Base-by-base conservation (phyloP, 2,888 invertebrate species). In the Andrena fulva region DNA sequence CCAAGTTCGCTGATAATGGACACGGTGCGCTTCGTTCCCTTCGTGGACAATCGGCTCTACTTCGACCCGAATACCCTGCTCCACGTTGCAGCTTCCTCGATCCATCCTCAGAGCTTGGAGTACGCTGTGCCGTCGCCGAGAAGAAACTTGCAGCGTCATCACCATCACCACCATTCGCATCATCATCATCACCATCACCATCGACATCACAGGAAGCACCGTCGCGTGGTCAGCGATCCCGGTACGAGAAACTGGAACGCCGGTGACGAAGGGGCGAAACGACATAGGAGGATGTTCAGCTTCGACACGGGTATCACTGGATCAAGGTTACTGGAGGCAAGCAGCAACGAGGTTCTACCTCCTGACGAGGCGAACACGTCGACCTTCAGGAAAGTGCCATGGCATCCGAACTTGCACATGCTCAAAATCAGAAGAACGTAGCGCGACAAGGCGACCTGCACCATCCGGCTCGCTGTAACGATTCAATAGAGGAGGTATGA, bases 371-470 rank as follows among this genome's bases (percentile, higher is more conserved):
- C 82, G 76, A 89, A 83, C 64, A 89, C 90, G 77, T 90, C 91
- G 85, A 93, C 94, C n/a, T 94, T 94, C 89, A 91, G 94, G 85
- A 94, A 94, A 93, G 94, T 94, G 92, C 94, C 94, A 91, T 94
- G 94, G 94, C 94, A 94, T 91, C 92, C 94, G 48, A 94, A 94
- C 85, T 91, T 94, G 85, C 94, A 94, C 89, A 93, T 94, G 94
- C 92, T 94, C 89, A 94, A 94, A 84, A 91, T 91, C 80, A 90
- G 93, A 87, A 90, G 91, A 87, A 85, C 88, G 54, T 88, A 85
- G 71, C 56, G 56, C 69, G 59, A 2, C 33, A n/a, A 62, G 33
- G 62, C 29, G 27, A 60, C 27, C 29, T 54, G 42, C 48, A 48
- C 27, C 31, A 33, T 42, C 33, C 63, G 75, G 63, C 8, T 80